Conservation (phyloP, 2,888 invertebrate genomes). For the Macrophya annulata region DNA sequence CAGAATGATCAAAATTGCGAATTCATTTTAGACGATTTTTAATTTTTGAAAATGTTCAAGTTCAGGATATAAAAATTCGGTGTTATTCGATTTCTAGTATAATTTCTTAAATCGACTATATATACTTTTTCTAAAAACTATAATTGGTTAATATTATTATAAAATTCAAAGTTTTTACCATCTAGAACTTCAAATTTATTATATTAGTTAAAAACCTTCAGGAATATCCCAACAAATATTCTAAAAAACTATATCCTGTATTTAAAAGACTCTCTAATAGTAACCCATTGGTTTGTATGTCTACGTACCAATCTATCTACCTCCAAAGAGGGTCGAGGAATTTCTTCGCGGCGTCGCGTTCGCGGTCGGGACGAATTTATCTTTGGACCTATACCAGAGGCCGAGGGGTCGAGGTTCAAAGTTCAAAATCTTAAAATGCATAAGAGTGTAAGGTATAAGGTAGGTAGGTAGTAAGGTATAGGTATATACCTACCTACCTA, state of each 20-base stretch:
- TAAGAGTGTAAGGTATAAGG: neutral
- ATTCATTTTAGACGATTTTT: too few species aligned
- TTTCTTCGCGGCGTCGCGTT: slow-evolving; percentile 6
- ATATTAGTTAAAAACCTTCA: too few species aligned
- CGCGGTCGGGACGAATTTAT: slow-evolving; percentile 13
- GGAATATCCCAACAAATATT: neutral
- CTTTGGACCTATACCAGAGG: neutral
- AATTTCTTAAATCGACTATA: too few species aligned
- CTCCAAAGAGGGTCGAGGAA: slow-evolving; percentile 20
- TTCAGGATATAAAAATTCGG: too few species aligned
- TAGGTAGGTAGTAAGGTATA: neutral
- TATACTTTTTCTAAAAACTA: too few species aligned
- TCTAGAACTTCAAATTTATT: too few species aligned
- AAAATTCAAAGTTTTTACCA: too few species aligned
- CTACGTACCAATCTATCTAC: neutral
- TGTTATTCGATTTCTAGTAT: too few species aligned
- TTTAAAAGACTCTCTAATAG: neutral
- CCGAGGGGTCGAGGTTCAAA: slow-evolving; percentile 20
- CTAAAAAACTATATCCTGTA: neutral
- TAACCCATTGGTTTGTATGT: neutral
- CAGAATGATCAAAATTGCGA: too few species aligned
- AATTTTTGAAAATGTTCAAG: too few species aligned
- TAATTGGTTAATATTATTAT: too few species aligned
- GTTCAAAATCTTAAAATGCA: slow-evolving; percentile 46
- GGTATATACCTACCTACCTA: neutral